phyloP scores from a whole-genome alignment of 2,113 vertebrate genomes.

The Gambusia affinis region DNA sequence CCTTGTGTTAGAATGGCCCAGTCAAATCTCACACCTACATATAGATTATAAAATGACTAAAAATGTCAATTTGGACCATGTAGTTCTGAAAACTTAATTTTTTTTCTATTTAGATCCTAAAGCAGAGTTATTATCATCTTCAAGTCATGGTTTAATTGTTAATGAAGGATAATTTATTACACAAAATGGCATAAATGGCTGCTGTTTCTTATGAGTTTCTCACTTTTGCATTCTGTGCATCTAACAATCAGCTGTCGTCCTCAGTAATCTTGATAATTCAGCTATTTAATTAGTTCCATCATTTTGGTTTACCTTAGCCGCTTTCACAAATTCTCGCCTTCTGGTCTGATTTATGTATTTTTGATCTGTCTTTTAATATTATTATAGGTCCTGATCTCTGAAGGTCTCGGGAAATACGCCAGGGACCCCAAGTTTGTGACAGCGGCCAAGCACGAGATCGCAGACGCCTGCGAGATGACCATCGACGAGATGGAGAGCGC shows the following conservation, averaged over 20 bases:
- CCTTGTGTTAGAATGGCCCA: background rate
- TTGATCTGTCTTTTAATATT: background rate
- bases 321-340: background rate
- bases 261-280: background rate
- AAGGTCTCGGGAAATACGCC: constrained; percentile 93
- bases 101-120: too few relatives aligned
- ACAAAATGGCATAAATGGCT: background rate
- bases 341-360: background rate
- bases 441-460: constrained; percentile 92
- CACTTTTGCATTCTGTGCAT: background rate
- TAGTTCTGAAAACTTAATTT: too few relatives aligned
- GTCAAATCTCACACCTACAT: background rate
- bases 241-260: background rate
- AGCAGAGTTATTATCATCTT: too few relatives aligned
- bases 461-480: constrained; percentile 95
- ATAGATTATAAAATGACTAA: too few relatives aligned
- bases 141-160: too few relatives aligned
- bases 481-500: constrained; percentile 99
- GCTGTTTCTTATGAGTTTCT: background rate
- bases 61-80: too few relatives aligned
- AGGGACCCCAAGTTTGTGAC: constrained; percentile 96
- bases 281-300: background rate
- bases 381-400: constrained; percentile 92
- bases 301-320: too few relatives aligned
- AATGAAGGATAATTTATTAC: background rate